Conservation (phyloP, 1,140 invertebrate genomes). For the Drosophila busckii region DNA sequence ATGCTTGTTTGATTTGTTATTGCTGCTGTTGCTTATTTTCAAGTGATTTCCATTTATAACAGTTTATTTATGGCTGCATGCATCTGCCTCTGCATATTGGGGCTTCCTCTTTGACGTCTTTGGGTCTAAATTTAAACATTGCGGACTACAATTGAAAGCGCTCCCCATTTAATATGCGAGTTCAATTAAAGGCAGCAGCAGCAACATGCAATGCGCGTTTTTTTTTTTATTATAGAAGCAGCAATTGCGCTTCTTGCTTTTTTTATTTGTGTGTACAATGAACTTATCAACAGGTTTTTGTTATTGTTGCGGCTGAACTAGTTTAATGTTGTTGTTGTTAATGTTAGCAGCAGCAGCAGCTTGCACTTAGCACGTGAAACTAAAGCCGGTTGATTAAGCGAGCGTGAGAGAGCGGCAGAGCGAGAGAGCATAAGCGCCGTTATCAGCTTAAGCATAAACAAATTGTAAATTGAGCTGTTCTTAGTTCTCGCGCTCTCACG, state of each 20-base stretch:
- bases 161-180: background rate
- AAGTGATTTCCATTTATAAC: constrained; percentile 44
- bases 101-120: constrained; percentile 19
- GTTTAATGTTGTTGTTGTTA: constrained; percentile 18
- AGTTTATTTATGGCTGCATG: constrained; percentile 56
- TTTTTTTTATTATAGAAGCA: too few relatives aligned
- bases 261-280: constrained; percentile 52
- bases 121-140: constrained; percentile 30
- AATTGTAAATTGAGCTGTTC: constrained; percentile 13
- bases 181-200: background rate
- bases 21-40: background rate
- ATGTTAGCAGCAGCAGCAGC: constrained; percentile 15
- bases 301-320: constrained; percentile 19
- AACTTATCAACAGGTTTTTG: constrained; percentile 65
- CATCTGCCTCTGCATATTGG: constrained; percentile 10
- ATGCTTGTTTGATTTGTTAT: constrained; percentile 1
- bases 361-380: constrained; percentile 29
- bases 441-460: constrained; percentile 18
- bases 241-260: constrained; percentile 17
- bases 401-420: background rate
- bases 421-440: background rate
- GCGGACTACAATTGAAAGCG: background rate
- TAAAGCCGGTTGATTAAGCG: constrained; percentile 24
- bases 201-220: constrained; percentile 6
- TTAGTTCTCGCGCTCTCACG: constrained; percentile 11